These are phyloP conservation scores for Phrynosoma blainvillii DNA, from an alignment of 2,113 vertebrate genomes.

Conservation along the genomic window DNA sequence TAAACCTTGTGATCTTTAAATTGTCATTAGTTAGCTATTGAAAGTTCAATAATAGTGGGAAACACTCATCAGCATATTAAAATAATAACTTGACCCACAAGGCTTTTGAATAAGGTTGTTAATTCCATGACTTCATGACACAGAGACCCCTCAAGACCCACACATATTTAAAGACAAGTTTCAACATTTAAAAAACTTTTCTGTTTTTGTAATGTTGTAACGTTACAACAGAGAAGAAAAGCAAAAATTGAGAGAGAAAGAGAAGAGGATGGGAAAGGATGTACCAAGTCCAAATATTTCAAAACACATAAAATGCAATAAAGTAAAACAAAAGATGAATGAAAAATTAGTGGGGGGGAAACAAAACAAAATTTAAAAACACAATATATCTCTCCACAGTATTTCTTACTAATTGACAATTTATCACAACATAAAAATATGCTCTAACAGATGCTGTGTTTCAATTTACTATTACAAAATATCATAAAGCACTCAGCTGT, in stretches of 20 bases:
- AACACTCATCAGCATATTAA: slow-evolving; percentile 46
- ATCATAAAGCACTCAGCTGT: not conserved
- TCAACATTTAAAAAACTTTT: not conserved
- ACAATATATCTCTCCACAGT: too few relatives aligned
- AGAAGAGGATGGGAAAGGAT: not conserved
- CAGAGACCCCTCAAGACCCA: not conserved
- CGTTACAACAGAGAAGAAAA: not conserved
- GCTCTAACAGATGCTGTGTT: not conserved
- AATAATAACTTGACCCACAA: not conserved
- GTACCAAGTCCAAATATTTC: not conserved
- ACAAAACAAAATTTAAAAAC: not conserved
- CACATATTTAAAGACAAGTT: not conserved
- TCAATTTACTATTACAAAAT: not conserved
- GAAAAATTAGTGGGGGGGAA: not conserved
- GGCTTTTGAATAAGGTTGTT: slow-evolving; percentile 30
- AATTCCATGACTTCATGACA: slow-evolving; percentile 25
- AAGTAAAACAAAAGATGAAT: not conserved
- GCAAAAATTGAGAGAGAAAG: too few relatives aligned
- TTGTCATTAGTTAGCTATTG: slow-evolving; percentile 48
- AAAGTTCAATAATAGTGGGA: slow-evolving; percentile 17
- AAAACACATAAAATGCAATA: not conserved
- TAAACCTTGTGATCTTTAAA: slow-evolving; percentile 31
- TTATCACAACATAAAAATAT: not conserved
- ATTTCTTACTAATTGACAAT: not conserved
- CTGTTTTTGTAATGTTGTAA: too few relatives aligned